Conservation (phyloP, 2,113 vertebrate genomes). For the Hipposideros armiger region DNA sequence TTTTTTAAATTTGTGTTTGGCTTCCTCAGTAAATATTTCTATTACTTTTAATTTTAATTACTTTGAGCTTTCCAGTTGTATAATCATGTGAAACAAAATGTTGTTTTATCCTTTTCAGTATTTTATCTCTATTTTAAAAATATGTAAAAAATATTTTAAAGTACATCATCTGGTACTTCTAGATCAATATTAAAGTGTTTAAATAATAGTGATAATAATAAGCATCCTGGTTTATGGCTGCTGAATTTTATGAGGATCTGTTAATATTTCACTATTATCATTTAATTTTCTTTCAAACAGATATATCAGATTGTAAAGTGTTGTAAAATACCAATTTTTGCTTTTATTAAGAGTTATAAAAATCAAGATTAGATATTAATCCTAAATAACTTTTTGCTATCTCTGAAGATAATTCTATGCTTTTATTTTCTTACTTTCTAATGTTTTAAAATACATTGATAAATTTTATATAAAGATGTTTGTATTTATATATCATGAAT, state of each 20-base stretch:
- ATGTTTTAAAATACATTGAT: conserved; percentile 11
- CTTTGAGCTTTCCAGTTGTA: not conserved
- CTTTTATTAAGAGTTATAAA: conserved; percentile 32
- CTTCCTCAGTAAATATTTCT: not conserved
- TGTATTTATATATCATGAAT: conserved; percentile 7
- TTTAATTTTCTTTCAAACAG: not conserved
- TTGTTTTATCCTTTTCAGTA: not conserved
- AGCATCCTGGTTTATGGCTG: not conserved
- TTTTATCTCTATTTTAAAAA: not conserved
- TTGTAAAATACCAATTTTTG: not conserved
- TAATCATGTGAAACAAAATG: not conserved
- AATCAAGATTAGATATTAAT: not conserved
- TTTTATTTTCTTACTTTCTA: not conserved
- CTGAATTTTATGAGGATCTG: not conserved
- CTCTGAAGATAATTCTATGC: not conserved
- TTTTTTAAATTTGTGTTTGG: not conserved
- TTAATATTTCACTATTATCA: not conserved
- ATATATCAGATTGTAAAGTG: not conserved
- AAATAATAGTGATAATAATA: not conserved
- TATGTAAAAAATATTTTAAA: conserved; percentile 12
- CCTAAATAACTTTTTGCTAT: not conserved
- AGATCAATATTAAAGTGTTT: not conserved
- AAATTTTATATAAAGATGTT: not conserved
- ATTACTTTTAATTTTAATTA: conserved; percentile 12
- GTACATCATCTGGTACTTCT: not conserved